Base-by-base conservation (phyloP, 2,113 vertebrate genomes). In the Cairina moschata region DNA sequence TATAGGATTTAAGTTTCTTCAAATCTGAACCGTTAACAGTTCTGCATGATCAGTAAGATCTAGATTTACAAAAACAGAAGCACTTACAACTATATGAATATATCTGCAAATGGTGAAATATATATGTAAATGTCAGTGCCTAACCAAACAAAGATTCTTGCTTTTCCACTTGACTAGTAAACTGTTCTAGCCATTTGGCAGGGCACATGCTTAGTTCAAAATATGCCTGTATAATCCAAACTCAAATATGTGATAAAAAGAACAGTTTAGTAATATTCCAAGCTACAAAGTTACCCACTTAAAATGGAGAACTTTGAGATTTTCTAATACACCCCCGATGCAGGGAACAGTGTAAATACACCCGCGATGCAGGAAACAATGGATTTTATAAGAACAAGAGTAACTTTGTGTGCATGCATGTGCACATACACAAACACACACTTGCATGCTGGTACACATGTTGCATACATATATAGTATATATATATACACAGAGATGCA, bases 141-240 rank as follows among this genome's bases (percentile, higher is more conserved):
- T 95, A 93, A 94, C 94, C 83, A 96, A 91, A 95, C 12, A 62
- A 74, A 74, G 71, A 56, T 63, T 91, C 94, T 81, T 90, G 76
- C 91, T 86, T 94, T 95, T 95, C 83, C 79, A 86, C 85, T 81
- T 86, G 85, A 81, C 60, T 95, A 92, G 65, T 54, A 52, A 91
- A 90, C 85, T 5, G 4, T 20, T 71, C 34, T 55, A 80, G 28
- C 56, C 85, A 90, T 86, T 96, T 96, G 90, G 79, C 85, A 83
- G 52, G 59, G n/a, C n/a, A 88, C 65, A 83, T 81, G 85, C 26
- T 87, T n/a, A 26, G 77, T 48, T 71, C 12, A 2, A 71, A 93
- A 86, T 68, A 86, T 52, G 78, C 34, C 65, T 78, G 55, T 31
- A 69, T 38, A 91, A 86, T 78, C 38, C 56, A 93, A 93, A 83